Conservation (phyloP, 2,888 invertebrate species). For the Schizotus pectinicornis region DNA sequence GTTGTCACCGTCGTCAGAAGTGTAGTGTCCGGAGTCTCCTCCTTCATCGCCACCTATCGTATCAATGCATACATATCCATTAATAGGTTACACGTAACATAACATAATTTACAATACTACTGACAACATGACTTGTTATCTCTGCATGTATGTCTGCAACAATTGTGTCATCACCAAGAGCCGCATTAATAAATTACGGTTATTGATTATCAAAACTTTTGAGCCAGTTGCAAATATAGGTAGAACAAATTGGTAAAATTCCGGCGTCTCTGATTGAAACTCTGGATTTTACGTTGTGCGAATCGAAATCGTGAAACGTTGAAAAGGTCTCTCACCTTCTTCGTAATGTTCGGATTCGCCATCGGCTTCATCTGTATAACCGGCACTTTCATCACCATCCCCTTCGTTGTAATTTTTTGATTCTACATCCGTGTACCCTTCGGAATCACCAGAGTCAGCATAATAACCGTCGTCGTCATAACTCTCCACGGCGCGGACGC, state of each 20-base stretch:
- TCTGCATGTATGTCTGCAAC: not conserved
- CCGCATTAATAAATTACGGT: no score
- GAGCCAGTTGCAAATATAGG: no score
- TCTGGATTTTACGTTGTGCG: no score
- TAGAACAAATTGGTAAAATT: no score
- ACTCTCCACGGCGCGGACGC: slow-evolving; percentile 31
- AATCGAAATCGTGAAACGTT: not conserved
- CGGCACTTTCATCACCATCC: slow-evolving; percentile 26
- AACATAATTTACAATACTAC: slow-evolving; percentile 5
- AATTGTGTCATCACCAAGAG: slow-evolving; percentile 4
- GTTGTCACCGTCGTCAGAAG: slow-evolving; percentile 34
- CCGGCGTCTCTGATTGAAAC: no score
- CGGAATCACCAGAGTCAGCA: slow-evolving; percentile 36
- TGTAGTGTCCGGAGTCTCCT: slow-evolving; percentile 39
- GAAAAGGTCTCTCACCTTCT: slow-evolving; percentile 16
- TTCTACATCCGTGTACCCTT: slow-evolving; percentile 36
- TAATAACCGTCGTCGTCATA: slow-evolving; percentile 37
- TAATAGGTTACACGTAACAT: not conserved
- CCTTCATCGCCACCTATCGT: slow-evolving; percentile 31
- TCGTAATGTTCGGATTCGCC: slow-evolving; percentile 19
- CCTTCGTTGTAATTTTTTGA: slow-evolving; percentile 27
- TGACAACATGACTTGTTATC: not conserved
- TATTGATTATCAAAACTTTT: no score
- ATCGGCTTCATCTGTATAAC: slow-evolving; percentile 24
- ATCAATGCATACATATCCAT: slow-evolving; percentile 20